Percentiles rank a stretch among this genome's conserved stretches.
Evolutionary conservation across 2,113 vertebrate genomes (phyloP).

Genomic region (Anguilla rostrata): DNA sequence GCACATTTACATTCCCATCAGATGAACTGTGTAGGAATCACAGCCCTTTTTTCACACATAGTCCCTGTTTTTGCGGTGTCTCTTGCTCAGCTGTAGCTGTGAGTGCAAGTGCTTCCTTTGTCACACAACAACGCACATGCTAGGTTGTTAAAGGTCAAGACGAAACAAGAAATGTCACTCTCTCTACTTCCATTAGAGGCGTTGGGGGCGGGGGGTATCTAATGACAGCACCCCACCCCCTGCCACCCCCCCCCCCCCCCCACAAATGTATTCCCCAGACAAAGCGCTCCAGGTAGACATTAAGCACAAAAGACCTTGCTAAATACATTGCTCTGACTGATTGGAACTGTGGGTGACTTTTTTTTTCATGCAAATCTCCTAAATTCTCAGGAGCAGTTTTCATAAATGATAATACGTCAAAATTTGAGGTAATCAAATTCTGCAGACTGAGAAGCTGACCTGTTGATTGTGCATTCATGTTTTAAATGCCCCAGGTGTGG

Average conservation of each 20-base stretch:
- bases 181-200: background rate
- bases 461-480: background rate
- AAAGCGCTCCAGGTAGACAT: background rate
- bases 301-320: background rate
- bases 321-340: background rate
- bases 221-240: background rate
- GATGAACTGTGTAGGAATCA: too few species aligned
- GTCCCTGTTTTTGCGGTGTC: too few species aligned
- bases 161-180: background rate
- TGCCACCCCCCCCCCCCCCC: too few species aligned
- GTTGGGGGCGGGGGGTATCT: background rate
- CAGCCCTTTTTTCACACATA: too few species aligned
- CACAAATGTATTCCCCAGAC: background rate
- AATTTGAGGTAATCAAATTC: too few species aligned
- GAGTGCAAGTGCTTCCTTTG: background rate
- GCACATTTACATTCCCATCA: too few species aligned
- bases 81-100: too few species aligned
- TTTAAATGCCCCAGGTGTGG: background rate
- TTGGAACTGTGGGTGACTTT: background rate
- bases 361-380: background rate
- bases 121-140: background rate
- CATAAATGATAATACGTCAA: too few species aligned
- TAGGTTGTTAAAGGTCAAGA: slow-evolving; percentile 8
- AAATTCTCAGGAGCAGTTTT: too few species aligned
- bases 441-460: background rate